A percentile compares a stretch with the other conserved stretches of the same genome.
phyloP scores from a whole-genome alignment of 2,113 vertebrate species.

The Lamprotornis superbus region DNA sequence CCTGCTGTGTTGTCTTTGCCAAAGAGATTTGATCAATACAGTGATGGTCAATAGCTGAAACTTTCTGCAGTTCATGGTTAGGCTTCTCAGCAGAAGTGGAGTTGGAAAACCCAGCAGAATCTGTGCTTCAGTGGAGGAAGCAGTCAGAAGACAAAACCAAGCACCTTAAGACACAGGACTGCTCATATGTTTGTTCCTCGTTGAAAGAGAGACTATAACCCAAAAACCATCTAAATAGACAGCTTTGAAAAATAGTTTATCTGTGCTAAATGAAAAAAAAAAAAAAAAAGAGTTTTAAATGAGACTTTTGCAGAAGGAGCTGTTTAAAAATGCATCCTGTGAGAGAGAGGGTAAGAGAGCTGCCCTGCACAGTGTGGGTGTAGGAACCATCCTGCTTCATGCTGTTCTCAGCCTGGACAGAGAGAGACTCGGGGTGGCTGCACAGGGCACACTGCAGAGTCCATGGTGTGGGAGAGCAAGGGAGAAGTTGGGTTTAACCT shows the following conservation, averaged over 20 bases:
- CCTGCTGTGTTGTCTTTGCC: background rate
- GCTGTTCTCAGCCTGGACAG: background rate
- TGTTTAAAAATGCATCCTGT: background rate
- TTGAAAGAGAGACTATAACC: background rate
- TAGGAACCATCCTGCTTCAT: background rate
- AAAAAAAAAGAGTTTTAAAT: background rate
- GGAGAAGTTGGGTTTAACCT: background rate
- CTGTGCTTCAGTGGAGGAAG: background rate
- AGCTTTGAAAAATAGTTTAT: background rate
- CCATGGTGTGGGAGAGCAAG: background rate
- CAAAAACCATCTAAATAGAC: background rate
- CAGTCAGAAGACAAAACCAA: background rate
- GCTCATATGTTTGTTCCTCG: background rate
- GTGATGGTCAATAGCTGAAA: background rate
- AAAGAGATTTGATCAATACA: background rate
- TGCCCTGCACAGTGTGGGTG: fast-evolving
- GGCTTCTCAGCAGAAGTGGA: background rate
- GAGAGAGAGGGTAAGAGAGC: background rate
- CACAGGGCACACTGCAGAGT: background rate
- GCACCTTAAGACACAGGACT: background rate
- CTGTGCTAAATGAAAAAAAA: background rate
- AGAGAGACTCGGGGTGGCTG: background rate
- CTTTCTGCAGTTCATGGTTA: background rate
- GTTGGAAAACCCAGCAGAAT: background rate
- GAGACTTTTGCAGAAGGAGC: background rate